Conservation (phyloP, 2,113 vertebrate genomes). For the Ovis canadensis region DNA sequence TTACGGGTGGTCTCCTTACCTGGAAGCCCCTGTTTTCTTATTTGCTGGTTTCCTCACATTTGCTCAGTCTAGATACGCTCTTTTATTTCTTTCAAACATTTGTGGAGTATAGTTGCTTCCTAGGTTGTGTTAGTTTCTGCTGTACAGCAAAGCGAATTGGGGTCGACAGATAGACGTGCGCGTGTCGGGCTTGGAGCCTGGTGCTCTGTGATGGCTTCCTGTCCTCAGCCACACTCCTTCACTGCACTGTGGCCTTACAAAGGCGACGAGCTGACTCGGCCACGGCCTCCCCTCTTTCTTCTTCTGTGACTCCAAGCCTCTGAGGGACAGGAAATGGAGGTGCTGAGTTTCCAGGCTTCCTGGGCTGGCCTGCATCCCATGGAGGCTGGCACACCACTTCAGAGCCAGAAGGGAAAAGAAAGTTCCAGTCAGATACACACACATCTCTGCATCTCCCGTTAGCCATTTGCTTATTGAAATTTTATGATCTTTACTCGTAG, state of each 20-base stretch:
- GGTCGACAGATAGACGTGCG: not conserved
- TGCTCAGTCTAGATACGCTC: not conserved
- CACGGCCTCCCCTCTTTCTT: not conserved
- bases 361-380: not conserved
- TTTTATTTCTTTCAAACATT: not conserved
- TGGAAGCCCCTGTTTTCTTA: not conserved
- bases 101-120: not conserved
- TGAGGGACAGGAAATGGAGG: not conserved
- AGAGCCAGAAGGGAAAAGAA: not conserved
- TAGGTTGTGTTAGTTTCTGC: not conserved
- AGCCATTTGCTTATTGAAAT: not conserved
- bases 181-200: not conserved
- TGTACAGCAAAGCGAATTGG: not conserved
- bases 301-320: not conserved
- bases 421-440: not conserved
- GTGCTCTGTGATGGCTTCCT: not conserved
- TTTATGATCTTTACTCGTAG: not conserved
- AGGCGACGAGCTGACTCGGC: not conserved
- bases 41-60: not conserved
- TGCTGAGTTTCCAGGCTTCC: not conserved
- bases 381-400: not conserved
- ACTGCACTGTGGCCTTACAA: not conserved
- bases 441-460: not conserved
- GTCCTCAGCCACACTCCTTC: not conserved
- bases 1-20: not conserved